phyloP scores from a whole-genome alignment of 2,113 vertebrate genomes.

The Nannobrachium achirus region DNA sequence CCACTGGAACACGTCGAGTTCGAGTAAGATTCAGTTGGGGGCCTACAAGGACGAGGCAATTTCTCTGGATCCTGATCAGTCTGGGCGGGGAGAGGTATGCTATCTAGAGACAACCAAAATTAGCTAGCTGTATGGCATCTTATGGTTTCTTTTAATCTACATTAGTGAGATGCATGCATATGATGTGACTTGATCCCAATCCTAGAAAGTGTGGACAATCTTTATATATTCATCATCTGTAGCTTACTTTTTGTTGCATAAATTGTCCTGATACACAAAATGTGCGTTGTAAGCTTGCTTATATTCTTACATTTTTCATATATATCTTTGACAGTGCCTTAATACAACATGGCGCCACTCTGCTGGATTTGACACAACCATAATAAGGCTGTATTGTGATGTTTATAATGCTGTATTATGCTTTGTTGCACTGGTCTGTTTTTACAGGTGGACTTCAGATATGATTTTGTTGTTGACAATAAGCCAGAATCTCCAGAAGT shows the following conservation, averaged over 20 bases:
- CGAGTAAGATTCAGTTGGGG: conserved; percentile 86
- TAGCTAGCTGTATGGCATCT: not conserved
- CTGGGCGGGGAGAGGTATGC: conserved; percentile 80
- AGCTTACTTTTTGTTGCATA: too few relatives aligned
- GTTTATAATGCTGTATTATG: not conserved
- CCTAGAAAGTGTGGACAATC: not conserved
- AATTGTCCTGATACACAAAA: not conserved
- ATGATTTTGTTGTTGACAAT: conserved; percentile 72
- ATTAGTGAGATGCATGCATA: too few relatives aligned
- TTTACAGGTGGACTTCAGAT: conserved; percentile 69
- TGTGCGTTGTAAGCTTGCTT: too few relatives aligned
- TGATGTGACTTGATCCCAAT: too few relatives aligned
- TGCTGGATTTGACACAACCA: not conserved
- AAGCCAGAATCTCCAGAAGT: conserved; percentile 55
- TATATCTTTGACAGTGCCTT: not conserved
- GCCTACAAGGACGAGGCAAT: conserved; percentile 73
- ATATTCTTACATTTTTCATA: too few relatives aligned
- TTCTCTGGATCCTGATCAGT: conserved; percentile 69
- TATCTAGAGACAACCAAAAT: not conserved
- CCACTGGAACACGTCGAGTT: conserved; percentile 92
- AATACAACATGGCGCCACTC: not conserved
- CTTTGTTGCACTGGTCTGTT: conserved; percentile 6
- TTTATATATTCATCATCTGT: too few relatives aligned
- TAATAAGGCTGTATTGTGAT: not conserved
- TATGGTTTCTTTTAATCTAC: too few relatives aligned